Percentiles rank a stretch among this genome's conserved stretches.
These are phyloP conservation scores for Aphelocoma californica DNA, from an alignment of 2,797 vertebrate species.

Conservation along the genomic window DNA sequence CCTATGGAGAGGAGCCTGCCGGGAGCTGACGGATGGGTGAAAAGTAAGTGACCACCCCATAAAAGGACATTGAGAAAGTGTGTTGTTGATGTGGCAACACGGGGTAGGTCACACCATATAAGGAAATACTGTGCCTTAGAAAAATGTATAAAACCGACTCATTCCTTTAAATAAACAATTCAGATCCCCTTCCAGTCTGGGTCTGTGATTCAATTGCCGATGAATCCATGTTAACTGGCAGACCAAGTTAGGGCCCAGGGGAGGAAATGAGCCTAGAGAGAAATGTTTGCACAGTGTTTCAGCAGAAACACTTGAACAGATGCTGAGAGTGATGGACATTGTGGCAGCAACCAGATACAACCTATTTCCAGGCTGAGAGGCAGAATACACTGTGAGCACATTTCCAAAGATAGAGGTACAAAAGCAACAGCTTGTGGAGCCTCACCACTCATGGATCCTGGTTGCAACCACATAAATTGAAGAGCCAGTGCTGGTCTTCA, in stretches of 20 bases:
- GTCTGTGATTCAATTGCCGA: too few species aligned
- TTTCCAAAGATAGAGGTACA: not conserved
- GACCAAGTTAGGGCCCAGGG: not conserved
- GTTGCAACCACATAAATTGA: not conserved
- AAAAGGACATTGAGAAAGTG: too few species aligned
- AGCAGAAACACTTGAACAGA: not conserved
- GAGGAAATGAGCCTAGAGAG: not conserved
- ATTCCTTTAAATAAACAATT: too few species aligned
- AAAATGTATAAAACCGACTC: too few species aligned
- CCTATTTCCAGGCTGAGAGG: not conserved
- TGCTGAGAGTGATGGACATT: not conserved
- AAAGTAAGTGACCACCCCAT: too few species aligned
- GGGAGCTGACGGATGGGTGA: too few species aligned
- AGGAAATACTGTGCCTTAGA: too few species aligned
- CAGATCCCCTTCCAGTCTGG: too few species aligned
- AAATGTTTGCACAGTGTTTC: not conserved
- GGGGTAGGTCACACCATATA: too few species aligned
- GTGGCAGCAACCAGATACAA: not conserved
- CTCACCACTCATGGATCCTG: not conserved
- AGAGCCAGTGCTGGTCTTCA: not conserved
- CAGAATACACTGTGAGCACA: not conserved
- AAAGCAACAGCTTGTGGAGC: not conserved
- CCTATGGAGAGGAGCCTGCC: too few species aligned
- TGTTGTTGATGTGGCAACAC: too few species aligned
- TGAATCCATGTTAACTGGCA: not conserved